phyloP scores from a whole-genome alignment of 1,140 invertebrate genomes.

The Camponotus floridanus region DNA sequence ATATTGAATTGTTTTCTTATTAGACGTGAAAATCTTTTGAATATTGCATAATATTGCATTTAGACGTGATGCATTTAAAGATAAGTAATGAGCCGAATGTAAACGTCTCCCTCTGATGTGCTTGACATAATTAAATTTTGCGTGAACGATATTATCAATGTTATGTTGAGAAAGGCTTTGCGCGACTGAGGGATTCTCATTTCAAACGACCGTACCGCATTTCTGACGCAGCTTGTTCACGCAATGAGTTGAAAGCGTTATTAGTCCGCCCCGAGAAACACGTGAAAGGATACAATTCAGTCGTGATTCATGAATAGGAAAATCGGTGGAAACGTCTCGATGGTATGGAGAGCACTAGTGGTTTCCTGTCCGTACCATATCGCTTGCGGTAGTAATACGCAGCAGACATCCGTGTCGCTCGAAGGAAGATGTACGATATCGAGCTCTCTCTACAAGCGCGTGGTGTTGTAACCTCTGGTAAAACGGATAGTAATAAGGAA shows the following conservation, averaged over 20 bases:
- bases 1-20: too few relatives aligned
- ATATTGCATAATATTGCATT: neutral
- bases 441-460: constrained; percentile 21
- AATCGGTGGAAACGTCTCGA: constrained; percentile 61
- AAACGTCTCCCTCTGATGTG: neutral
- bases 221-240: neutral
- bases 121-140: neutral
- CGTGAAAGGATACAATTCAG: constrained; percentile 43
- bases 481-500: constrained; percentile 66
- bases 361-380: constrained; percentile 45
- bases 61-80: neutral
- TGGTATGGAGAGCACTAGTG: constrained; percentile 21
- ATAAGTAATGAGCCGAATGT: neutral
- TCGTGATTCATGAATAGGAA: constrained; percentile 69
- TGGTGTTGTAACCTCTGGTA: constrained; percentile 42
- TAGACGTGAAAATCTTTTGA: neutral
- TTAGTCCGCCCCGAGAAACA: constrained; percentile 5
- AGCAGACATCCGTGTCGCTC: constrained; percentile 66
- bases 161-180: constrained; percentile 15
- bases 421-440: constrained; percentile 73
- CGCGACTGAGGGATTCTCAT: constrained; percentile 17
- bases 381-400: constrained; percentile 63
- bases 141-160: neutral
- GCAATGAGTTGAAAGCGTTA: constrained; percentile 11
- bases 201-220: constrained; percentile 15